Evolutionary conservation across 2,888 invertebrate species (phyloP), one percentile per base, ranked within the genome.

Genomic region (Dryocosmus kuriphilus): DNA sequence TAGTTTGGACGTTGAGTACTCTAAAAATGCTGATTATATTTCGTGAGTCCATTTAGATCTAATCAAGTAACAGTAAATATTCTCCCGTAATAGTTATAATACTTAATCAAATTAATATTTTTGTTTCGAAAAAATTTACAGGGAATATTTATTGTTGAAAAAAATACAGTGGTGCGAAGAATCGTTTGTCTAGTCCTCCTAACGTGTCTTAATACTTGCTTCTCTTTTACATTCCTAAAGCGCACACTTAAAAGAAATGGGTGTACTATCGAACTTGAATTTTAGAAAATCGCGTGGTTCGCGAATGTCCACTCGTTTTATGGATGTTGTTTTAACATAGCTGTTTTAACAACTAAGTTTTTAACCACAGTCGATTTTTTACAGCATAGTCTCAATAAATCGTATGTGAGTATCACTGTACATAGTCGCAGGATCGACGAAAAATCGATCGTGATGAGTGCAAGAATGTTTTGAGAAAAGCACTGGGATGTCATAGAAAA

Each of bases 371-470:
- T 71, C 71, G 71, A 51, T 51, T 71, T 71, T 71, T 30, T 55
- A 71, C 51, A 71, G 71, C 51, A 51, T n/a, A 71, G 51, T 71
- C n/a, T 71, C 30, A 32, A 51, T 71, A 71, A 71, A 51, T 71
- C 27, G 19, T 51, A 51, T n/a, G n/a, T n/a, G n/a, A 71, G 71
- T 71, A 30, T 51, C 51, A 71, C n/a, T 71, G 71, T 71, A 71
- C 27, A 71, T 71, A 71, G 51, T 30, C n/a, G 51, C 46, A 30
- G 30, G 30, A 71, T 71, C 71, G 71, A 71, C 9, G 8, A 11
- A 46, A 71, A 71, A 71, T 71, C 65, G 67, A 67, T 71, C 11
- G n/a, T 46, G 27, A 46, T 71, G 51, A 46, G 51, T 71, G 71
- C 9, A 27, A 51, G 51, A 51, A 71, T 71, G 41, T 71, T 71